Percentiles rank a stretch among this genome's conserved stretches.
phyloP scores from a whole-genome alignment of 2,888 invertebrate genomes.

The Cephus pulcher region DNA sequence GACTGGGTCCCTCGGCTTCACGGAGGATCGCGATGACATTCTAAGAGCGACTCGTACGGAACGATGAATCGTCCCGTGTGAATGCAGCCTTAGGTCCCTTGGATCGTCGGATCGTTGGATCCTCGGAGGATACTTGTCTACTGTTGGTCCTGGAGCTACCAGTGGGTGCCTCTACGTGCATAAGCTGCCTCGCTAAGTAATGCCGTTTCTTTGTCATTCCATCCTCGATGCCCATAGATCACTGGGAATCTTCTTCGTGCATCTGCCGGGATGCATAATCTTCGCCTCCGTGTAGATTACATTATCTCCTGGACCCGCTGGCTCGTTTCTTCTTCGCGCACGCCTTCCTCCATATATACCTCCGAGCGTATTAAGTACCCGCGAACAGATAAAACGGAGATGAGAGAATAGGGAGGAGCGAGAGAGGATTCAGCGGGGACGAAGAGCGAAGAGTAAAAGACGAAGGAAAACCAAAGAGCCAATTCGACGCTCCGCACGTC shows the following conservation, averaged over 20 bases:
- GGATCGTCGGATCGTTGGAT: background rate
- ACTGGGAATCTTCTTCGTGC: slow-evolving; percentile 52
- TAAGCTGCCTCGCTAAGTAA: slow-evolving; percentile 14
- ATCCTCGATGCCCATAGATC: slow-evolving; percentile 45
- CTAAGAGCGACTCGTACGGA: background rate
- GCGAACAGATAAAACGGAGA: background rate
- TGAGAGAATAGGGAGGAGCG: background rate
- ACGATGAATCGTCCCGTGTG: slow-evolving; percentile 7
- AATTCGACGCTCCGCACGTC: background rate
- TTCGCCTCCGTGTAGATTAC: slow-evolving; percentile 48
- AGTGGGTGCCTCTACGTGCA: background rate
- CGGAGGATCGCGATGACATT: background rate
- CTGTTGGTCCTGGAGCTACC: background rate
- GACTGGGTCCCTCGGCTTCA: background rate
- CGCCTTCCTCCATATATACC: background rate
- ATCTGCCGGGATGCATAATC: slow-evolving; percentile 55
- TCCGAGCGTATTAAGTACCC: slow-evolving; percentile 8
- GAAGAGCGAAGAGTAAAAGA: no score
- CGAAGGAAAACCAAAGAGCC: background rate
- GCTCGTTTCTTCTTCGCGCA: slow-evolving; percentile 7
- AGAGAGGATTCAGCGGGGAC: background rate
- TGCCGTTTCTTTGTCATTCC: slow-evolving; percentile 24
- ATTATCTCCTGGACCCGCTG: slow-evolving; percentile 37
- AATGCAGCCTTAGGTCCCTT: slow-evolving; percentile 3
- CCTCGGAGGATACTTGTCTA: no score